phyloP scores from a whole-genome alignment of 2,888 invertebrate genomes.

The Norana najaformis region DNA sequence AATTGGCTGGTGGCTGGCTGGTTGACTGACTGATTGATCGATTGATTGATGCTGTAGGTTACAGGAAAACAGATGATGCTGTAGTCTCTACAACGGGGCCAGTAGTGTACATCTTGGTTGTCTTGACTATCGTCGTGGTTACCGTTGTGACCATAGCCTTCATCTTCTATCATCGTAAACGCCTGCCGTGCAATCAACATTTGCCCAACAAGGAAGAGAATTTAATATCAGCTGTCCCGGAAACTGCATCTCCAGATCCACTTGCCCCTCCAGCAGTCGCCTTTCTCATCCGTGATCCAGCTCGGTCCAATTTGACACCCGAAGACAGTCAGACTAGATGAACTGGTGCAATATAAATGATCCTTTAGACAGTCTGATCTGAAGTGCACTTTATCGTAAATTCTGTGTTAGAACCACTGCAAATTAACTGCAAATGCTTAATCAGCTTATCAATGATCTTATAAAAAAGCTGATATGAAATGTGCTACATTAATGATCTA shows the following conservation, averaged over 20 bases:
- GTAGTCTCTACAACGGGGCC: background rate
- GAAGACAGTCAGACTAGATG: background rate
- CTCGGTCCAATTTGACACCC: too few relatives aligned
- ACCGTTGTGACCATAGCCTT: background rate
- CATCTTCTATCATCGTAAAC: background rate
- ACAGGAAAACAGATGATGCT: background rate
- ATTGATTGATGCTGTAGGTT: background rate
- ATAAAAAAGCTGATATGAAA: background rate
- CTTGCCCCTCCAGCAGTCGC: background rate
- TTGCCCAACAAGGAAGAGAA: background rate
- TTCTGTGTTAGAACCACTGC: too few relatives aligned
- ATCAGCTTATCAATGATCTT: background rate
- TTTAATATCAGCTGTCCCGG: background rate
- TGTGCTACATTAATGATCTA: too few relatives aligned
- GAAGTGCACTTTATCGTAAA: background rate
- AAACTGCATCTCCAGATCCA: background rate
- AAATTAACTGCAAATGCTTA: too few relatives aligned
- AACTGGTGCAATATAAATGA: background rate
- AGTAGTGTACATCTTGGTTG: background rate
- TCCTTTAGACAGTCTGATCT: background rate
- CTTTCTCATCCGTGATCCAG: too few relatives aligned
- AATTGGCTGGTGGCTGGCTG: background rate
- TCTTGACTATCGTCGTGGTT: background rate
- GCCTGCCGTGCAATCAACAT: background rate
- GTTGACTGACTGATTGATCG: background rate